Conservation (phyloP, 2,888 invertebrate species). For the Camptogramma bilineatum region DNA sequence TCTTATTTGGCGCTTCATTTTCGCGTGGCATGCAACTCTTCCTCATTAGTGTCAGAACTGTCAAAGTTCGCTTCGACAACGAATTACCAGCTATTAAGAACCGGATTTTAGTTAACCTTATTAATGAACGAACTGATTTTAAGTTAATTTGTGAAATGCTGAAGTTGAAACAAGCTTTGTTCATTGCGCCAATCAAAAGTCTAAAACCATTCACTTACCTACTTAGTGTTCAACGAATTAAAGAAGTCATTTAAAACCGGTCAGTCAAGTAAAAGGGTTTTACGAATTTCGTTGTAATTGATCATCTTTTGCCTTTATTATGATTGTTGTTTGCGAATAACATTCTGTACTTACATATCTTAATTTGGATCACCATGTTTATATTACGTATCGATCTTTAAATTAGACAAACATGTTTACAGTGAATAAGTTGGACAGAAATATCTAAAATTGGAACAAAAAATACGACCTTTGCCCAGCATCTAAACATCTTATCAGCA, state of each 20-base stretch:
- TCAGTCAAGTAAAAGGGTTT: too few relatives aligned
- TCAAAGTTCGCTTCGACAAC: slow-evolving; percentile 52
- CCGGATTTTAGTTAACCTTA: slow-evolving; percentile 47
- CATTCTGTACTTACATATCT: too few relatives aligned
- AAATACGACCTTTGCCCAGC: too few relatives aligned
- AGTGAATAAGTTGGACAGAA: too few relatives aligned
- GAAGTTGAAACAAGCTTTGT: slow-evolving; percentile 7
- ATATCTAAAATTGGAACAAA: too few relatives aligned
- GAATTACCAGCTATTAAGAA: slow-evolving; percentile 59
- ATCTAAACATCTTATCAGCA: too few relatives aligned
- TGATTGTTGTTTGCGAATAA: not conserved
- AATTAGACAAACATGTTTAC: too few relatives aligned
- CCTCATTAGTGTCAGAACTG: slow-evolving; percentile 66
- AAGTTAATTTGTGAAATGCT: slow-evolving; percentile 29
- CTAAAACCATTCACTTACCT: not conserved
- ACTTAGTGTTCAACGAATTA: not conserved
- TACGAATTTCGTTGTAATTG: too few relatives aligned
- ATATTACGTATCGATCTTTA: too few relatives aligned
- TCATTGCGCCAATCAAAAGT: slow-evolving; percentile 6
- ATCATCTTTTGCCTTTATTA: too few relatives aligned
- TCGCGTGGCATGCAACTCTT: slow-evolving; percentile 60
- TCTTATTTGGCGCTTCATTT: slow-evolving; percentile 46
- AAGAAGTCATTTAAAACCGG: not conserved
- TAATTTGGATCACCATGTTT: too few relatives aligned
- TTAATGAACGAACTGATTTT: slow-evolving; percentile 38